Evolutionary conservation across 1,140 invertebrate species (phyloP), one percentile per base, ranked within the genome.

Genomic region (Drosophila leontia): DNA sequence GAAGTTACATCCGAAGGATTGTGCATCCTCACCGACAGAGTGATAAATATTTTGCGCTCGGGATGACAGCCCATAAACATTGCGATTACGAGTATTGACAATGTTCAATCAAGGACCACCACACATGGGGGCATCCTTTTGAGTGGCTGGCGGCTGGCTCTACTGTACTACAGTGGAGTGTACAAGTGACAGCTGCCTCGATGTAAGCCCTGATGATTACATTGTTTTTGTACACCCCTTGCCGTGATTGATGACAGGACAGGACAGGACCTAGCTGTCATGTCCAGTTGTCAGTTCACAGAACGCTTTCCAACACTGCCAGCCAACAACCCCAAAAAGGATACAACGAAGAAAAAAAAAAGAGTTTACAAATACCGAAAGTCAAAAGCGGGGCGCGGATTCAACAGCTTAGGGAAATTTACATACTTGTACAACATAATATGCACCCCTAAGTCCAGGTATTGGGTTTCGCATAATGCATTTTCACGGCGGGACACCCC

Each of bases 41-140:
- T 87, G 84, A 87, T 87, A 87, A 87, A 87, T 87, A 87, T 87
- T 87, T 80, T 87, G 83, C 72, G 77, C 72, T 34, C 72, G 80
- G 86, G 86, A 69, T 87, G 83, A 83, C 83, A 87, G 84, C 51
- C 58, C 82, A 85, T 77, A 88, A 83, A 78, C 67, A 75, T 50
- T 48, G 32, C 61, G 71, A 72, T 72, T 72, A 72, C 55, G 55
- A 72, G 37, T 72, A 72, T 72, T 76, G 74, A 76, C 74, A 76
- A 78, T 78, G 75, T 78, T 78, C 75, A 78, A 78, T 78, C 75
- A 67, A 42, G 60, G 56, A 56, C 74, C 61, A 59, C 45, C 23
- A 12, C 45, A 15, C 48, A 44, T 48, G 23, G 56, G 37, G 44
- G 56, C 74, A 78, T 78, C 75, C 63, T 78, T 61, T 69, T 69